Conservation (phyloP, 2,113 vertebrate genomes). For the Gymnorhina tibicen region DNA sequence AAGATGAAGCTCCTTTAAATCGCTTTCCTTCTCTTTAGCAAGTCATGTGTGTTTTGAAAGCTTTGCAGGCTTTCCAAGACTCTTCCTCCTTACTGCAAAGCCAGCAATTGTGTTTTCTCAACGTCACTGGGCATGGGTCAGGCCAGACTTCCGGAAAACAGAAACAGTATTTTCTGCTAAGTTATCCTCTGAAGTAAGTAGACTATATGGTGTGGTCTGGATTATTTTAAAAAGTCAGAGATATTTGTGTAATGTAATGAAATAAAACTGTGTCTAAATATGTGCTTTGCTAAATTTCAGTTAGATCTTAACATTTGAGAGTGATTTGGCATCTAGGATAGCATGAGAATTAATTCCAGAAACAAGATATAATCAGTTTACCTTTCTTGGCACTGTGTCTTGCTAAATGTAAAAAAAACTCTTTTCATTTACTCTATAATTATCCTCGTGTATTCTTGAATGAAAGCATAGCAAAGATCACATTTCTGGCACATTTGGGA, state of each 20-base stretch:
- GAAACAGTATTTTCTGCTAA: neutral
- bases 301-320: constrained; percentile 16
- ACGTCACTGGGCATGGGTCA: neutral
- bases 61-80: neutral
- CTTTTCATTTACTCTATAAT: constrained; percentile 51
- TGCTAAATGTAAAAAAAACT: neutral
- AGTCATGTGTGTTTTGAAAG: neutral
- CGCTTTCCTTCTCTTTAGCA: neutral
- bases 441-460: constrained; percentile 30
- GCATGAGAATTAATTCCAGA: constrained; percentile 13
- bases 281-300: neutral
- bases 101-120: neutral
- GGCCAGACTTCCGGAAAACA: neutral
- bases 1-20: neutral
- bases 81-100: neutral
- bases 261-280: neutral
- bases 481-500: constrained; percentile 64
- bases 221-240: neutral
- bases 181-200: neutral
- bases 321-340: neutral
- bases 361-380: constrained; percentile 18
- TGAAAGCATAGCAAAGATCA: constrained; percentile 32
- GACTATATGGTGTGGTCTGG: neutral
- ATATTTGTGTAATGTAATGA: neutral
- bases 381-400: constrained; percentile 24